Base-by-base conservation (phyloP, 2,113 vertebrate genomes). In the Psilopsiagon aymara region DNA sequence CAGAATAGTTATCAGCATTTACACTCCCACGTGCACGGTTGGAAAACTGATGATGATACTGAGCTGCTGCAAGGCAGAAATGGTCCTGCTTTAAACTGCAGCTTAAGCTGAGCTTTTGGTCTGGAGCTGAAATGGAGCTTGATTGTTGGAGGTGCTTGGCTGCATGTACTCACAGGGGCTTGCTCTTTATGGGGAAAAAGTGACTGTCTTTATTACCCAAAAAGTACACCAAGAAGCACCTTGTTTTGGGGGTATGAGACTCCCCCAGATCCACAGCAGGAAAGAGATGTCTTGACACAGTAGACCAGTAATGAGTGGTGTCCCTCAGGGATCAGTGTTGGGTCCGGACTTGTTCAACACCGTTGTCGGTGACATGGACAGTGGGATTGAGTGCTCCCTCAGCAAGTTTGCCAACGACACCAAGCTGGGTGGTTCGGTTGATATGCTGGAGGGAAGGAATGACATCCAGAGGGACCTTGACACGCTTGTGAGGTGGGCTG, bases 1-100 rank as follows among this genome's bases (percentile, higher is more conserved):
- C 35, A 68, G 86, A 94, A 95, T 73, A 89, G 81, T 94, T 91
- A 60, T 73, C 73, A 96, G 80, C 13, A 1, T 88, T 84, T 86
- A 78, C 23, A 49, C 68, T 88, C 27, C 27, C 37, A 17, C 11
- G 29, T 91, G 77, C 53, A 31, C 0, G 1, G n/a, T 7, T 69
- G 77, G 60, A 90, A 92, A 92, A 66, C 16, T 39, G 57, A 68
- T 81, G 49, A 46, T 78, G 90, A 51, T 63, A 86, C 78, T 70
- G 67, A 88, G 67, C 68, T 70, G 68, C 55, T 83, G 43, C 1
- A 13, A 89, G 81, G 53, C 67, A 83, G 37, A 74, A 83, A 83
- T 44, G 23, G 73, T 82, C 43, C 63, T 17, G 21, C 12, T 62
- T 90, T 81, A 71, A 93, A 67, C 29, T 82, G 77, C 43, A 90